Evolutionary conservation across 2,113 vertebrate genomes (phyloP), one percentile per base, ranked within the genome.

Genomic region (Elaphurus davidianus): DNA sequence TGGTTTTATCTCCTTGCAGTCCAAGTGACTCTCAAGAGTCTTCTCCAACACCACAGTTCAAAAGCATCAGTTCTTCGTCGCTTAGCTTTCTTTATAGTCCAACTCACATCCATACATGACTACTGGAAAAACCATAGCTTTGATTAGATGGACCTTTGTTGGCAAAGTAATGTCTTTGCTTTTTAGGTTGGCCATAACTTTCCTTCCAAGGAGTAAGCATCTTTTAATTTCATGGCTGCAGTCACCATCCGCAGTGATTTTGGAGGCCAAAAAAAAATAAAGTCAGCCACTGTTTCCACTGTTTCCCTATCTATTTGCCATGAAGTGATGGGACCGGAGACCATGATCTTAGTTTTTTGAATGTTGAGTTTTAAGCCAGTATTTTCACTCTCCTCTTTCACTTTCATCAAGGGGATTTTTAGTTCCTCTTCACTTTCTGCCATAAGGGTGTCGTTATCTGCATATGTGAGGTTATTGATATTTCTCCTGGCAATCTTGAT

Each of bases 301-400:
- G n/a, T 67, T 67, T 67, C 17, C n/a, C 9, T 4, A 67, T 36
- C 33, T 67, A 67, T 67, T 67, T 67, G 33, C 64, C 64, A 36
- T 36, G 17, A 67, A 67, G 64, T 67, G n/a, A 67, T 36, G 64
- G 17, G 9, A 67, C 33, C 0, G 0, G n/a, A 67, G 10, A 4
- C 64, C 2, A 36, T 67, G 64, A 67, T 36, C n/a, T 67, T 36
- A 21, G n/a, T 67, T 67, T 67, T 67, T 21, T 67, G 64, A 36
- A 67, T 36, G n/a, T 36, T 21, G 64, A 67, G n/a, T 36, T 67
- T 36, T 67, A 67, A 36, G 33, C 33, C 17, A 21, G 64, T 17
- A 10, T 67, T 67, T 67, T 10, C 33, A 19, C 33, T 67, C 16
- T 67, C 33, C 8, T 67, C 16, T 67, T 67, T 67, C 2, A 36